Evolutionary conservation across 1,140 invertebrate species (phyloP), one percentile per base, ranked within the genome.

Genomic region (Sycophila sp.): DNA sequence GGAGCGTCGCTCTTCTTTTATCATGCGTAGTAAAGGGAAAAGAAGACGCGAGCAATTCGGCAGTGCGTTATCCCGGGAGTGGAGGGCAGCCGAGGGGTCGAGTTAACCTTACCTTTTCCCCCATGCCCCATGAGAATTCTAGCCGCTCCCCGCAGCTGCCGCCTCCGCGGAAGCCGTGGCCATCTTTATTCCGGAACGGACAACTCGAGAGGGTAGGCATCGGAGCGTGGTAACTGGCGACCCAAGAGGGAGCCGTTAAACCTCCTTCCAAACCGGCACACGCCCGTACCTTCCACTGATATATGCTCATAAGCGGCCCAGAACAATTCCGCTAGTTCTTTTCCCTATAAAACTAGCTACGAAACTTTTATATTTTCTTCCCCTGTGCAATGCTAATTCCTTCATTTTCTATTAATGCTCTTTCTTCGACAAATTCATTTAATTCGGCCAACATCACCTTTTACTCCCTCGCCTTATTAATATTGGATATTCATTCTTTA

Each of bases 241-340:
- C 83, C 76, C 84, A 82, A 81, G 77, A 80, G 84, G 84, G 83
- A 86, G 83, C 81, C 82, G 84, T 85, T 86, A 86, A 84, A 86
- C 81, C 79, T 75, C 76, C 73, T 75, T 72, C 74, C 72, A 75
- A 76, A 75, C 78, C 78, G 77, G 73, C 75, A 73, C 77, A 73
- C 42, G 74, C 63, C 62, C 60, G 40, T 62, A 72, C 72, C 70
- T 75, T 73, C 75, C 73, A 76, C 79, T 85, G 82, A 85, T 84
- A 81, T 84, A 85, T 81, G 77, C 69, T 77, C 77, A 73, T 76
- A 76, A 74, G 75, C 80, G 73, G 72, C 55, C 77, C 71, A 74
- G 67, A 76, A 72, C 75, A 74, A 53, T 64, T 62, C 42, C 66
- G 64, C 68, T 22, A 22, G 10, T 5, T 47, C 19, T 22, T 2